Base-by-base conservation (phyloP, 2,888 invertebrate genomes). In the Hoplodrina ambigua region DNA sequence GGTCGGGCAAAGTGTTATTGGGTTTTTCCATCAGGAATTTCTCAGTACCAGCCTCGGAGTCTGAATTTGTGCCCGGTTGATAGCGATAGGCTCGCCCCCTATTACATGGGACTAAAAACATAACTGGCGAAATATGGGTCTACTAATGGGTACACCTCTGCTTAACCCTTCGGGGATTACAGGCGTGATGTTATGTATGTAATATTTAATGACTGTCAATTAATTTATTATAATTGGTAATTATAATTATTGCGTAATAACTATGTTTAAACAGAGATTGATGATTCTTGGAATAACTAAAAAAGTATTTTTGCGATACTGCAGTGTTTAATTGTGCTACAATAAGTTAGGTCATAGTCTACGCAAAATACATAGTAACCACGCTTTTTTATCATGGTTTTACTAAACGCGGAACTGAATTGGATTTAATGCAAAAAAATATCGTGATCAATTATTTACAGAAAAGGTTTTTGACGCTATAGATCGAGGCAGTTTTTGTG, bases 371-470 rank as follows among this genome's bases (percentile, higher is more conserved):
- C 61, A 80, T 71, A 76, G 58, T 62, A 67, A 73, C 68, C 20
- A 62, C 25, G 64, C 63, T 74, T 80, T 86, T 86, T 85, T 84
- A 54, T 78, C 19, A 73, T 68, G 71, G 73, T 71, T 82, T 75
- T 57, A 67, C 75, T 74, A 82, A 85, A 92, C 86, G 74, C 91
- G 91, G 91, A 92, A 91, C 88, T 89, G 69, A 80, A 79, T 84
- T 83, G 63, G 64, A 74, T 79, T 81, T 69, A 68, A 30, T 65
- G 80, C 83, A 88, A 90, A 91, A 75, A 90, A 91, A 89, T 84
- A 85, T 87, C 90, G 88, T 89, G 90, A 91, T 87, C 87, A 86
- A 88, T 89, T 89, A 89, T 88, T 87, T 85, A 85, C 87, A 85
- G 84, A 83, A 85, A 86, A 84, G 77, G 80, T 83, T 79, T 85